Evolutionary conservation across 2,113 vertebrate genomes (phyloP), one percentile per base, ranked within the genome.

Genomic region (Athene cunicularia): DNA sequence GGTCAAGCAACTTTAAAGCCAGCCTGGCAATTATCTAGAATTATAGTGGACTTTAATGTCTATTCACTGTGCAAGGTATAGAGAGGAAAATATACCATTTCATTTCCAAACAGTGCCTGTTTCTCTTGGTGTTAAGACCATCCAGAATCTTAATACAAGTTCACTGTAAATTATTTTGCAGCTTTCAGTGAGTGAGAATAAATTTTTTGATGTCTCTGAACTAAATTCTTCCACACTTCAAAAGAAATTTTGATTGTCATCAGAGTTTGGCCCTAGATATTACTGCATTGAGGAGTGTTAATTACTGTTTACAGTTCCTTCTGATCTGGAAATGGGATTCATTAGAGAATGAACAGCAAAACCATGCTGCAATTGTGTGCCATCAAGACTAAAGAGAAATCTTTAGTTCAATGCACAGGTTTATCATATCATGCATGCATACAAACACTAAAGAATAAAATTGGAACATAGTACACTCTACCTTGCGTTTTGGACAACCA

Each of bases 401-500:
- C 10, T 47, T 19, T 20, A 71, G 11, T 12, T 87, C 41, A 53
- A 2, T 53, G 19, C 21, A 67, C 22, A 68, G 23, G 39, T 33
- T 87, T 59, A 52, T 39, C 18, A 19, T 23, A 89, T 52, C 41
- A 91, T 71, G 70, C 73, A 94, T 17, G 24, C 74, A 95, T 8
- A 23, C 10, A 49, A 55, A 84, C 74, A 16, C 17, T 1, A 77
- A 73, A 92, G 12, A 82, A 92, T 67, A 82, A 96, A 55, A 75
- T 62, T 75, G 53, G 95, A 97, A 93, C n/a, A 95, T 5, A 94
- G 20, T 10, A 50, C 52, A 98, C 97, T 97, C 82, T 99, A 99
- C 98, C 99, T 99, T 98, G 99, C 99, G 96, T 99, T 99, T 99
- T 99, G 99, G 98, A 99, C 99, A 99, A 99, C 99, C 99, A 99